Conservation (phyloP, 2,113 vertebrate genomes). For the Dascyllus trimaculatus region DNA sequence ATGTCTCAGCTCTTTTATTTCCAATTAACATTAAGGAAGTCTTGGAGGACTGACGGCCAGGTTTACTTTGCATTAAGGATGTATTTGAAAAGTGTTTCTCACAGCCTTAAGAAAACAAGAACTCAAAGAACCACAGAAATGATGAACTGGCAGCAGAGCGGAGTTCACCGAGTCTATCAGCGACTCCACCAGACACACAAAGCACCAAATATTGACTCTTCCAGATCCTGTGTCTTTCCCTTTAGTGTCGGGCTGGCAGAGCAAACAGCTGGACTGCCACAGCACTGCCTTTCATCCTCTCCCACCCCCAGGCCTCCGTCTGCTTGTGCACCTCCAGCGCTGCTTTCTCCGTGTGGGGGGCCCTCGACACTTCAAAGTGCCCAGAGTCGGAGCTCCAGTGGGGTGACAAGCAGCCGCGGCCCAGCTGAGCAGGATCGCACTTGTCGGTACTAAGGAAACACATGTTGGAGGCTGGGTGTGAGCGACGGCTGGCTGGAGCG, state of each 20-base stretch:
- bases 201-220: conserved; percentile 77
- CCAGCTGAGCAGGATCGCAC: conserved; percentile 74
- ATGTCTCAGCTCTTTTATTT: conserved; percentile 46
- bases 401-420: conserved; percentile 70
- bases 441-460: conserved; percentile 77
- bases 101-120: conserved; percentile 13
- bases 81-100: too few species aligned
- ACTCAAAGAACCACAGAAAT: conserved; percentile 48
- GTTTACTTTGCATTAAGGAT: conserved; percentile 28
- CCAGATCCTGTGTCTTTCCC: conserved; percentile 47
- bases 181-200: conserved; percentile 40
- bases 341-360: conserved; percentile 63
- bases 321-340: conserved; percentile 45
- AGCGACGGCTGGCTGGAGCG: too few species aligned
- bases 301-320: conserved; percentile 41
- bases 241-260: conserved; percentile 57
- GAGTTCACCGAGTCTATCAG: conserved; percentile 61
- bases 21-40: conserved; percentile 43
- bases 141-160: conserved; percentile 35
- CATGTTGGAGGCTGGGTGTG: conserved; percentile 42
- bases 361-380: conserved; percentile 77
- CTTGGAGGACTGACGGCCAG: conserved; percentile 19
- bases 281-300: conserved; percentile 69
- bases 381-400: conserved; percentile 59
- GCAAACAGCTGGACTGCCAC: conserved; percentile 84